Evolutionary conservation across 2,888 invertebrate species (phyloP).

Genomic region (Zootermopsis nevadensis): DNA sequence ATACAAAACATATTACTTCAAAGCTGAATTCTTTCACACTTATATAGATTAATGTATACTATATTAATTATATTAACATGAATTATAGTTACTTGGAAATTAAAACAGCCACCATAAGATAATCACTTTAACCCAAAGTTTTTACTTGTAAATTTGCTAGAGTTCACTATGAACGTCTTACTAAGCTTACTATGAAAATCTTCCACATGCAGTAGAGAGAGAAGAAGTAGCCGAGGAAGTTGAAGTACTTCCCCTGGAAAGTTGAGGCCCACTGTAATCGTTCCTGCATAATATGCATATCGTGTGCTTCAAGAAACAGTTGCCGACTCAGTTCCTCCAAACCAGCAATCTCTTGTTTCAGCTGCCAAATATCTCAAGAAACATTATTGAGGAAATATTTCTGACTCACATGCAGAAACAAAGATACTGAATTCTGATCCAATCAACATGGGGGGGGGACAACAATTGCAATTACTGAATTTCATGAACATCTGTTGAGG

Average conservation of each 20-base stretch:
- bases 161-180: slow-evolving; percentile 8
- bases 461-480: no score
- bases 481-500: no score
- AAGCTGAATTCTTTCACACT: no score
- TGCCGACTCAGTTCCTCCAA: slow-evolving; percentile 94
- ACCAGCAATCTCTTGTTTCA: slow-evolving; percentile 86
- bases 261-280: slow-evolving; percentile 95
- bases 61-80: no score
- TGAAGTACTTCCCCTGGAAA: slow-evolving; percentile 98
- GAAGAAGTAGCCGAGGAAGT: slow-evolving; percentile 98
- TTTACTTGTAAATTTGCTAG: neutral
- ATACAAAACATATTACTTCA: no score
- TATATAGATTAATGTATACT: no score
- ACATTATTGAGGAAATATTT: neutral
- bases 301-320: slow-evolving; percentile 95
- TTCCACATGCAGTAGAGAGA: slow-evolving; percentile 99
- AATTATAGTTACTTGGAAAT: no score
- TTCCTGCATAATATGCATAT: slow-evolving; percentile 91
- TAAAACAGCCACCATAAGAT: no score
- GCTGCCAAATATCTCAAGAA: slow-evolving; percentile 76
- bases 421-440: no score
- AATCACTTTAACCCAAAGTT: no score
- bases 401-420: no score
- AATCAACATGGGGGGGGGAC: no score
- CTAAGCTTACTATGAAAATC: slow-evolving; percentile 91